These are phyloP conservation scores for Pantherophis guttatus DNA, from an alignment of 2,113 vertebrate genomes.

Conservation along the genomic window DNA sequence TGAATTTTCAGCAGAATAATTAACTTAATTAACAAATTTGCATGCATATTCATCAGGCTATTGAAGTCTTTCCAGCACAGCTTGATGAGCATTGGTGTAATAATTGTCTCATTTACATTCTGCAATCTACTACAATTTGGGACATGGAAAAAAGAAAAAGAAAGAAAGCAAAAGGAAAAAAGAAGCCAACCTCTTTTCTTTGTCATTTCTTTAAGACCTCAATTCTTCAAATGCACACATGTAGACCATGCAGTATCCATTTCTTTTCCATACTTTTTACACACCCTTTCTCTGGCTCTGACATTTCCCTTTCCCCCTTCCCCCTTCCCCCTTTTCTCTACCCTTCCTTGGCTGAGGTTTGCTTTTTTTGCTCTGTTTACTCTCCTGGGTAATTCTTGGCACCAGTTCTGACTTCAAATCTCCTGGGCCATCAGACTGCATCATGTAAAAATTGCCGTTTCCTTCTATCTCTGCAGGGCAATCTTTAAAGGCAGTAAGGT, in stretches of 20 bases:
- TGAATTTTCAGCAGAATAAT: constrained; percentile 99
- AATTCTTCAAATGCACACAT: constrained; percentile 51
- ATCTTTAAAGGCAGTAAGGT: constrained; percentile 99
- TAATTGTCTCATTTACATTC: constrained; percentile 99
- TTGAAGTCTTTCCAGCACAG: constrained; percentile 99
- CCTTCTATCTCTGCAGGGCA: constrained; percentile 97
- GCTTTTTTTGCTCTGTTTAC: constrained; percentile 78
- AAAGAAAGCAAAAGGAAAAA: neutral
- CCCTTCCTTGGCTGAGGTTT: constrained; percentile 72
- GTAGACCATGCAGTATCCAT: constrained; percentile 54
- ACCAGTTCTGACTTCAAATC: constrained; percentile 96
- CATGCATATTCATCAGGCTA: constrained; percentile 99
- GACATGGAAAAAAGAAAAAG: constrained; percentile 67
- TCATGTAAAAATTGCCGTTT: constrained; percentile 89
- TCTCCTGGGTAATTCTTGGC: constrained; percentile 98
- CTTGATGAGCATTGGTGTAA: constrained; percentile 99
- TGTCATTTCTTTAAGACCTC: constrained; percentile 74
- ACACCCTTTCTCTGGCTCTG: constrained; percentile 46
- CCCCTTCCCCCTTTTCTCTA: constrained; percentile 40
- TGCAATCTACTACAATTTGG: constrained; percentile 98
- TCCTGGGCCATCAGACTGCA: constrained; percentile 96
- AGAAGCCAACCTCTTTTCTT: constrained; percentile 71
- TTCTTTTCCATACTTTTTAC: constrained; percentile 36
- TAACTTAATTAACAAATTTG: constrained; percentile 99
- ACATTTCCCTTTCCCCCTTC: neutral